A percentile compares a stretch with the other conserved stretches of the same genome.
Evolutionary conservation across 2,797 vertebrate species (phyloP).

Genomic region (Muscicapa comitata): DNA sequence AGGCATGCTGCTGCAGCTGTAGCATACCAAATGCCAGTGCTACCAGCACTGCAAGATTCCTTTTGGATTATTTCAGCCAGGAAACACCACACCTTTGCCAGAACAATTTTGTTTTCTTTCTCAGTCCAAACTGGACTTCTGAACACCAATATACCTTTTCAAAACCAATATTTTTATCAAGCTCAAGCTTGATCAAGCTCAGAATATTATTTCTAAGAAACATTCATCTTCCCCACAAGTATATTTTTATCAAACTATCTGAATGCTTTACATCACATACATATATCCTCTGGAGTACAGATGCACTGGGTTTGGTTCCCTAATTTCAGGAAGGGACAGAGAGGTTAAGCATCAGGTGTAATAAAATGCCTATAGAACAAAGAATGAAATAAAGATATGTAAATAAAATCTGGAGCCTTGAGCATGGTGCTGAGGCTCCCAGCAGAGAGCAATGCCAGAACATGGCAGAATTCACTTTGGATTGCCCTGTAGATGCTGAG

Average conservation of each 20-base stretch:
- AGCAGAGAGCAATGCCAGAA: background rate
- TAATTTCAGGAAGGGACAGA: background rate
- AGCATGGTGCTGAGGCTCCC: background rate
- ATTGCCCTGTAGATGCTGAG: background rate
- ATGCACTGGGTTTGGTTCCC: background rate
- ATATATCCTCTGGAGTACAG: background rate
- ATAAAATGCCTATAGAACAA: background rate
- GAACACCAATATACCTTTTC: background rate
- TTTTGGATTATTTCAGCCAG: background rate
- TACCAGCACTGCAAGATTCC: background rate
- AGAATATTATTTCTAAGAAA: background rate
- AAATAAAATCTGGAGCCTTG: background rate
- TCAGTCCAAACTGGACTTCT: background rate
- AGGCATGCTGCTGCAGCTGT: background rate
- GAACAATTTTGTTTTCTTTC: background rate
- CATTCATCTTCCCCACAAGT: background rate
- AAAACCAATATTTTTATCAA: background rate
- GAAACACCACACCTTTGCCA: background rate
- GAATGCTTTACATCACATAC: background rate
- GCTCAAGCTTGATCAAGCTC: background rate
- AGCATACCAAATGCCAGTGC: background rate
- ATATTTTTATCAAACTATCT: background rate
- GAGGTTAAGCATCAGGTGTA: background rate
- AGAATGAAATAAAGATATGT: background rate
- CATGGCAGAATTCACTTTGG: background rate